These are phyloP conservation scores for Porites evermanni DNA, from an alignment of 92 coral and sea anemone genomes.

Conservation along the genomic window DNA sequence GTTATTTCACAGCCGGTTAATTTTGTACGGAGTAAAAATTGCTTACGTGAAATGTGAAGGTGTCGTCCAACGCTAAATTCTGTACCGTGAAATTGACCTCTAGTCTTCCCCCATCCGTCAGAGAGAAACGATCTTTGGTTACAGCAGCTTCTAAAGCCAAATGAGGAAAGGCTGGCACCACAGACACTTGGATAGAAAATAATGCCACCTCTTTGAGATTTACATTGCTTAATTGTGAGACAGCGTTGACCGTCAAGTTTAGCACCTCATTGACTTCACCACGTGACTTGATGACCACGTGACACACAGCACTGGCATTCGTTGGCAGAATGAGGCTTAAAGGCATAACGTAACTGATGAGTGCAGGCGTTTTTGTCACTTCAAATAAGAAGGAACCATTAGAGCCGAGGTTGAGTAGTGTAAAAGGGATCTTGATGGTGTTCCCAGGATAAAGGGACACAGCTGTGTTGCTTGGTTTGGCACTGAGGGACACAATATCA, in stretches of 20 bases:
- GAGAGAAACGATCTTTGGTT: background rate
- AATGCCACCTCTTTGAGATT: background rate
- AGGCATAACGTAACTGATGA: slow-evolving; percentile 46
- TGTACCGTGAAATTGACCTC: slow-evolving; percentile 24
- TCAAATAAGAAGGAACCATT: slow-evolving; percentile 34
- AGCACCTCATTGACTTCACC: background rate
- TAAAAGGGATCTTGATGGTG: slow-evolving; percentile 42
- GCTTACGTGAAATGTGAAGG: slow-evolving; percentile 9
- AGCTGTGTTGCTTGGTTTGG: slow-evolving; percentile 21
- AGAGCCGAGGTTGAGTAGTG: slow-evolving; percentile 51
- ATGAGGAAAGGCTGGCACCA: background rate
- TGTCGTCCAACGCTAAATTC: slow-evolving; percentile 18
- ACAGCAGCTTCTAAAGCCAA: background rate
- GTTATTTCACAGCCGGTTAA: background rate
- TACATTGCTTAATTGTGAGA: slow-evolving; percentile 6
- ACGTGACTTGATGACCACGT: slow-evolving; percentile 21
- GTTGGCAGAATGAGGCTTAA: slow-evolving; percentile 36
- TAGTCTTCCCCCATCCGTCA: slow-evolving; percentile 4
- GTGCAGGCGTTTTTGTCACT: slow-evolving; percentile 10
- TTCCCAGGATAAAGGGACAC: slow-evolving; percentile 23
- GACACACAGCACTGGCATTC: slow-evolving; percentile 21
- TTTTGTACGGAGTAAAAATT: background rate
- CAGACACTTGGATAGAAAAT: slow-evolving; percentile 1
- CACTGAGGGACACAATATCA: slow-evolving; percentile 31
- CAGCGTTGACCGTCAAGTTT: slow-evolving; percentile 6